phyloP scores from a whole-genome alignment of 1,140 invertebrate genomes.

The Zaprionus tsacasi region DNA sequence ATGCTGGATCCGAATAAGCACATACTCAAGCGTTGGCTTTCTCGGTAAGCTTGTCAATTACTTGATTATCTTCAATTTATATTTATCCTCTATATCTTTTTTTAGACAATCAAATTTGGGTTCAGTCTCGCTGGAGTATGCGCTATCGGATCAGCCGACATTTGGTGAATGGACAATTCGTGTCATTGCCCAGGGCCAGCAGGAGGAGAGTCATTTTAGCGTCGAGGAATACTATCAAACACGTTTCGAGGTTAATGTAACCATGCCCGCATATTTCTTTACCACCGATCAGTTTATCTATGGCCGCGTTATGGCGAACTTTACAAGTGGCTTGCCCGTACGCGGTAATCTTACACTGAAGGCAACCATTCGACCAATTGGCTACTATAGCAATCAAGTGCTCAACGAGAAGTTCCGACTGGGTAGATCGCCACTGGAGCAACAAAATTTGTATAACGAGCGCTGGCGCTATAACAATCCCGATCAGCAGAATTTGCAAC shows the following conservation, averaged over 20 bases:
- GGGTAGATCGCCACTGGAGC: slow-evolving; percentile 74
- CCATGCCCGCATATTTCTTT: slow-evolving; percentile 96
- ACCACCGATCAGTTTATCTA: slow-evolving; percentile 92
- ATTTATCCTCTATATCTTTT: neutral
- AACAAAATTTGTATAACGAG: slow-evolving; percentile 62
- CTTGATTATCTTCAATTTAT: neutral
- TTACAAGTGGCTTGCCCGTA: slow-evolving; percentile 93
- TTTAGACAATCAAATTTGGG: slow-evolving; percentile 91
- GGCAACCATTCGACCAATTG: slow-evolving; percentile 90
- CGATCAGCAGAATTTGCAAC: slow-evolving; percentile 58
- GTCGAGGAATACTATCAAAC: slow-evolving; percentile 98
- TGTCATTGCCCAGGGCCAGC: slow-evolving; percentile 94
- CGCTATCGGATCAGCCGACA: slow-evolving; percentile 95
- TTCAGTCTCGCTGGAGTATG: slow-evolving; percentile 95
- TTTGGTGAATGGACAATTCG: slow-evolving; percentile 96
- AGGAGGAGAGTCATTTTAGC: slow-evolving; percentile 93
- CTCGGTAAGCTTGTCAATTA: slow-evolving; percentile 81
- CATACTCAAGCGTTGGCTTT: slow-evolving; percentile 95
- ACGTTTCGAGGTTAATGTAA: slow-evolving; percentile 96
- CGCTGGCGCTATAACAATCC: slow-evolving; percentile 68
- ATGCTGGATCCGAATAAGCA: slow-evolving; percentile 94
- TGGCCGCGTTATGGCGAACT: slow-evolving; percentile 96
- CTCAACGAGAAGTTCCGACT: slow-evolving; percentile 81
- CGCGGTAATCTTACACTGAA: slow-evolving; percentile 93
- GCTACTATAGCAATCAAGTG: slow-evolving; percentile 85